Percentiles rank a stretch among this genome's conserved stretches.
phyloP scores from a whole-genome alignment of 1,140 invertebrate genomes.

The Lepidostoma basale region DNA sequence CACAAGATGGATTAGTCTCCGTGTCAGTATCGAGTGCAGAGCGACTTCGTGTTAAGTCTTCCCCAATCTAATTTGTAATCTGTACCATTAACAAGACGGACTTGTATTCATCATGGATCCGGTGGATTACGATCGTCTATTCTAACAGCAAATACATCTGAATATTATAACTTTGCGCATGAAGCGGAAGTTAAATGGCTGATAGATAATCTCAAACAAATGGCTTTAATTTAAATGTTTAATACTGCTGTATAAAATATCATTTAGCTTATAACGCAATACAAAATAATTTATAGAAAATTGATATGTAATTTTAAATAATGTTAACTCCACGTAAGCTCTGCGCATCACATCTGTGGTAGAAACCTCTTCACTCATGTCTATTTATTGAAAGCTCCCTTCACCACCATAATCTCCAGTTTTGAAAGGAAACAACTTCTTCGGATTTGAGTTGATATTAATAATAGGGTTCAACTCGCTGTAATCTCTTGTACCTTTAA shows the following conservation, averaged over 20 bases:
- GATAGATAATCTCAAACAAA: not conserved
- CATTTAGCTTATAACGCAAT: too few relatives aligned
- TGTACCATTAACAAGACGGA: slow-evolving; percentile 9
- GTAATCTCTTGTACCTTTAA: not conserved
- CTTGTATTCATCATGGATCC: slow-evolving; percentile 8
- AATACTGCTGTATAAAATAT: not conserved
- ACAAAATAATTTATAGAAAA: too few relatives aligned
- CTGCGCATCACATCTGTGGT: not conserved
- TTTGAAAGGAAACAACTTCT: not conserved
- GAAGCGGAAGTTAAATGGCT: not conserved
- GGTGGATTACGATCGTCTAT: not conserved
- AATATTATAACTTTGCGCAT: too few relatives aligned
- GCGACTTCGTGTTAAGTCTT: slow-evolving; percentile 4
- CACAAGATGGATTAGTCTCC: slow-evolving; percentile 9
- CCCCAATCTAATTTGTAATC: slow-evolving; percentile 13
- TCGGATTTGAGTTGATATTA: not conserved
- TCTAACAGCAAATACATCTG: not conserved
- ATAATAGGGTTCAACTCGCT: not conserved
- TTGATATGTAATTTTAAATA: too few relatives aligned
- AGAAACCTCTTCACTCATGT: too few relatives aligned
- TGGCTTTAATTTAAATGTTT: not conserved
- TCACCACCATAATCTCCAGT: not conserved
- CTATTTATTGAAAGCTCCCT: not conserved
- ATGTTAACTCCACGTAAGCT: not conserved
- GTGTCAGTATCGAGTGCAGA: not conserved